A percentile compares a stretch with the other conserved stretches of the same genome.
Conservation (phyloP, 2,797 vertebrate genomes). For the Leucoraja ocellata region DNA sequence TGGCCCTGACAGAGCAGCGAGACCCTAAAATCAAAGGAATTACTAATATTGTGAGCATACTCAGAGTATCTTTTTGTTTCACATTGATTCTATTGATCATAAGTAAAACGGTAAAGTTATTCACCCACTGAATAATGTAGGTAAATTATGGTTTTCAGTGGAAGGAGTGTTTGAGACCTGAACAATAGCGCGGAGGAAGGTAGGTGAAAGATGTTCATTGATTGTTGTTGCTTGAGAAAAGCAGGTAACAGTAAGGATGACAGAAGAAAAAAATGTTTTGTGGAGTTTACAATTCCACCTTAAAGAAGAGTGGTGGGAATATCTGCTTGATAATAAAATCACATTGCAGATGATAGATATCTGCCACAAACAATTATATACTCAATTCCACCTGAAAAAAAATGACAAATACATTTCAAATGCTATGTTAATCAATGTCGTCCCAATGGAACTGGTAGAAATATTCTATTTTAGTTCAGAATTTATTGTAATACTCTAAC, state of each 20-base stretch:
- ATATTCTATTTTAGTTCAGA: background rate
- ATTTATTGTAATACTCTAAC: background rate
- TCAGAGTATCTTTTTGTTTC: background rate
- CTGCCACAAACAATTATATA: too few species aligned
- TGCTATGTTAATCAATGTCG: background rate
- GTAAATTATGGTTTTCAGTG: background rate
- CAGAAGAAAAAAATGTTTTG: background rate
- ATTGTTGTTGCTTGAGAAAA: background rate
- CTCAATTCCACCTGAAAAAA: background rate
- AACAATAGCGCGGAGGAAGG: background rate
- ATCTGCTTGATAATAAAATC: background rate
- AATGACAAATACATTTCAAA: background rate
- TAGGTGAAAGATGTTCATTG: background rate
- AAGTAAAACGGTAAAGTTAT: background rate
- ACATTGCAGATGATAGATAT: background rate
- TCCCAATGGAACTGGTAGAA: too few species aligned
- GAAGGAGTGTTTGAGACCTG: background rate
- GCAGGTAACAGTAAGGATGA: background rate
- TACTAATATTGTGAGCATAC: background rate
- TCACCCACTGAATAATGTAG: background rate
- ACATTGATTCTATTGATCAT: background rate
- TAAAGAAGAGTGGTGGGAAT: background rate
- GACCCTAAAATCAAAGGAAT: too few species aligned
- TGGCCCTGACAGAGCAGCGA: too few species aligned
- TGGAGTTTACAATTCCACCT: background rate